phyloP scores from a whole-genome alignment of 2,113 vertebrate species.

The Rhadina sibilatrix region DNA sequence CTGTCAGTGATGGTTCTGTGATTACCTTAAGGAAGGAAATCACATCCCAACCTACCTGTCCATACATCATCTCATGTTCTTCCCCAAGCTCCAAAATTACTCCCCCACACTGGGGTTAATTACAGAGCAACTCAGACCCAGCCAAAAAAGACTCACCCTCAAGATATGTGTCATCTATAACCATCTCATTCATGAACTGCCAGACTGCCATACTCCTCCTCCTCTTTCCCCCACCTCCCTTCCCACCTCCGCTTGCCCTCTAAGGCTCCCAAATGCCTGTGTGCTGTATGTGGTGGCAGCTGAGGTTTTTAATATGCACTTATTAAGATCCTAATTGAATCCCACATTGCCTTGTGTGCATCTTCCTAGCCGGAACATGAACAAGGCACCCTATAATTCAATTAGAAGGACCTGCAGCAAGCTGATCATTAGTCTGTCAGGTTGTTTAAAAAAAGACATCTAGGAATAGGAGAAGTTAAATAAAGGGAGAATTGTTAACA shows the following conservation, averaged over 20 bases:
- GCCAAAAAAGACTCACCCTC: background rate
- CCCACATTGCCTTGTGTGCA: constrained; percentile 53
- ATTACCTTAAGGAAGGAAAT: background rate
- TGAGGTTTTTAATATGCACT: constrained; percentile 58
- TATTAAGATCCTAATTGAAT: constrained; percentile 74
- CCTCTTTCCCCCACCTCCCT: background rate
- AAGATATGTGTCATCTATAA: background rate
- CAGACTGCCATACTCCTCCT: background rate
- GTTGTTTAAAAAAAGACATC: constrained; percentile 49
- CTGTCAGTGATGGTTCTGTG: background rate
- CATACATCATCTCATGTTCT: background rate
- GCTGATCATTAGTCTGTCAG: constrained; percentile 69
- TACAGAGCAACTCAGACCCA: background rate
- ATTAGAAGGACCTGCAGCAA: constrained; percentile 68
- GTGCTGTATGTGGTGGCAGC: constrained; percentile 45
- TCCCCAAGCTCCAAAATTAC: background rate
- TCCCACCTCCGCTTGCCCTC: constrained; percentile 29
- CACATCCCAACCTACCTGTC: background rate
- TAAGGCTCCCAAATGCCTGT: constrained; percentile 36
- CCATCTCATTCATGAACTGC: constrained; percentile 26
- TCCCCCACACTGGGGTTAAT: background rate
- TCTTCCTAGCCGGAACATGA: constrained; percentile 66
- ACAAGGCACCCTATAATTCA: constrained; percentile 72
- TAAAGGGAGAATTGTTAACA: constrained; percentile 20
- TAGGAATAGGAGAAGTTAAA: constrained; percentile 25